Conservation (phyloP, 2,113 vertebrate species). For the Acrocephalus arundinaceus region DNA sequence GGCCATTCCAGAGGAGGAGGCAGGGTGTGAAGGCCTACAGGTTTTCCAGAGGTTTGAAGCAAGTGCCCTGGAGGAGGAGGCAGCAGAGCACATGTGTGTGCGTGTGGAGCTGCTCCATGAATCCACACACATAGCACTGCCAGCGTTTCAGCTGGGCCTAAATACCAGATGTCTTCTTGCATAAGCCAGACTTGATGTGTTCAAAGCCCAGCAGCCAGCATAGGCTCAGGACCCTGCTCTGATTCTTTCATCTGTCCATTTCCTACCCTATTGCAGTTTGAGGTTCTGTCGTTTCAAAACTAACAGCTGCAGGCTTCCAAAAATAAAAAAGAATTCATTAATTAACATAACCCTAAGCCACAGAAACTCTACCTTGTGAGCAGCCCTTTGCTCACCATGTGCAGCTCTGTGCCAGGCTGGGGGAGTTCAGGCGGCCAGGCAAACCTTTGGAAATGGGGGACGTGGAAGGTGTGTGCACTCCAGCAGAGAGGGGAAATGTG, state of each 20-base stretch:
- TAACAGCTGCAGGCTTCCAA: slow-evolving; percentile 70
- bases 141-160: not conserved
- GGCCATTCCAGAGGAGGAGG: not conserved
- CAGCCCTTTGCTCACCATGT: not conserved
- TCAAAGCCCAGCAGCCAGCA: not conserved
- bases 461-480: not conserved
- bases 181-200: not conserved
- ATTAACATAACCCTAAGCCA: slow-evolving; percentile 56
- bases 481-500: not conserved
- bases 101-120: not conserved
- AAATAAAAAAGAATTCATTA: not conserved
- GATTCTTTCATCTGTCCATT: not conserved
- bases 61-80: not conserved
- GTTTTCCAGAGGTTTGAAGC: not conserved
- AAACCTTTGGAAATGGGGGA: not conserved
- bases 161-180: not conserved
- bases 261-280: not conserved
- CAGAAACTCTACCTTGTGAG: slow-evolving; percentile 59
- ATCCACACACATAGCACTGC: not conserved
- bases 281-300: slow-evolving; percentile 69
- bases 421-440: not conserved
- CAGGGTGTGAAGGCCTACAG: not conserved
- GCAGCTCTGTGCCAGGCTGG: slow-evolving; percentile 27
- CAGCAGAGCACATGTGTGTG: not conserved
- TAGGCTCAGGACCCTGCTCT: not conserved